Conservation (phyloP, 1,140 invertebrate genomes). For the Asobara japonica region DNA sequence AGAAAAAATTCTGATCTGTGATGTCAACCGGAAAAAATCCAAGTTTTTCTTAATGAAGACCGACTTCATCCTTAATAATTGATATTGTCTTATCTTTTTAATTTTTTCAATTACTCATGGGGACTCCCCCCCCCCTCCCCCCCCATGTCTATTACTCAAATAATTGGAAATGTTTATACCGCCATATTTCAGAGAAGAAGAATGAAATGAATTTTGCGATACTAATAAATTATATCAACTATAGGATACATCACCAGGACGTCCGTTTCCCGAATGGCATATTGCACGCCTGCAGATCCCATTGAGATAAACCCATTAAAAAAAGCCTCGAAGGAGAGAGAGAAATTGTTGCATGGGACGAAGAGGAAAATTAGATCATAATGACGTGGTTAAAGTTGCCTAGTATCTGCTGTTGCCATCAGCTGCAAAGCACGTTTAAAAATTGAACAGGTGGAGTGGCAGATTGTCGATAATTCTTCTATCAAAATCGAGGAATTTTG, state of each 20-base stretch:
- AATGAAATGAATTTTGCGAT: no score
- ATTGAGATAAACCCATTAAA: constrained; percentile 7
- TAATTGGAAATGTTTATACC: no score
- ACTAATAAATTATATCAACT: constrained; percentile 1
- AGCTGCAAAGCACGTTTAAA: neutral
- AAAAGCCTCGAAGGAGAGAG: neutral
- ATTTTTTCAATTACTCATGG: no score
- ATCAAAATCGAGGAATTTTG: no score
- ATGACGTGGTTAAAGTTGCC: neutral
- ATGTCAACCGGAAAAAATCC: no score
- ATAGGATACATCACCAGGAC: neutral
- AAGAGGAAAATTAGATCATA: neutral
- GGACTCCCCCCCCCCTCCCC: no score
- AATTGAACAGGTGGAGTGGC: neutral
- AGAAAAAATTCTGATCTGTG: no score
- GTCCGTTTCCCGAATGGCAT: constrained; percentile 11
- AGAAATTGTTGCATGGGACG: neutral
- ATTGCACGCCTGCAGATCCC: constrained; percentile 10
- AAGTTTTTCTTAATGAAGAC: no score
- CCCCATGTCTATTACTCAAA: no score
- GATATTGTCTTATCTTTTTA: no score
- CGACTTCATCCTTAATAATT: no score
- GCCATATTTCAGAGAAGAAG: no score
- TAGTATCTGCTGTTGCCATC: neutral
- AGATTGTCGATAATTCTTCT: neutral